Evolutionary conservation across 2,888 invertebrate genomes (phyloP).

Genomic region (Harmothoe impar): DNA sequence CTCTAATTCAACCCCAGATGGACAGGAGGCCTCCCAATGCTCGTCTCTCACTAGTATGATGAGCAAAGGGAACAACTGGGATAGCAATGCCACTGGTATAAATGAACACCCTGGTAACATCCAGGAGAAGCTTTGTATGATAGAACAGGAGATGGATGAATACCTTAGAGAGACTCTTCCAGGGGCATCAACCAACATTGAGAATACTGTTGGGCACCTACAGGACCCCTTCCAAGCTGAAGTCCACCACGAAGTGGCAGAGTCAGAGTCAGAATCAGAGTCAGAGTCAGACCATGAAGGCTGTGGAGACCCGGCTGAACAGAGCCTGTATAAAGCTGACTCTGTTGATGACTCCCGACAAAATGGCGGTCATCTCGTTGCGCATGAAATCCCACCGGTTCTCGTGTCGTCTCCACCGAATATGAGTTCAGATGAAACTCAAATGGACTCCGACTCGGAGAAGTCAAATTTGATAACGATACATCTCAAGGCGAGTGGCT

Average conservation of each 20-base stretch:
- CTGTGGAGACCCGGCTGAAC: not conserved
- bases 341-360: not conserved
- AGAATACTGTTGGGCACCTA: not conserved
- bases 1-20: not conserved
- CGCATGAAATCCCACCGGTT: slow-evolving; percentile 30
- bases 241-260: not conserved
- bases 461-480: slow-evolving; percentile 62
- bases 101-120: not conserved
- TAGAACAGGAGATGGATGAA: slow-evolving; percentile 69
- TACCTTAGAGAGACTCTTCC: slow-evolving; percentile 50
- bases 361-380: not conserved
- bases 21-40: not conserved
- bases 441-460: slow-evolving; percentile 59
- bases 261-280: slow-evolving; percentile 25
- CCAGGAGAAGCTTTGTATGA: slow-evolving; percentile 67
- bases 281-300: not conserved
- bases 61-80: not conserved
- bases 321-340: slow-evolving; percentile 3
- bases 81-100: slow-evolving; percentile 20
- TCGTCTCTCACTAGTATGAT: slow-evolving; percentile 56
- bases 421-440: slow-evolving; percentile 53
- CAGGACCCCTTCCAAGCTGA: not conserved
- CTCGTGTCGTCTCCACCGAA: slow-evolving; percentile 59
- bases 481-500: slow-evolving; percentile 64
- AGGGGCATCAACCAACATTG: not conserved